Conservation (phyloP, 2,888 invertebrate genomes). For the Barypeithes pellucidus region DNA sequence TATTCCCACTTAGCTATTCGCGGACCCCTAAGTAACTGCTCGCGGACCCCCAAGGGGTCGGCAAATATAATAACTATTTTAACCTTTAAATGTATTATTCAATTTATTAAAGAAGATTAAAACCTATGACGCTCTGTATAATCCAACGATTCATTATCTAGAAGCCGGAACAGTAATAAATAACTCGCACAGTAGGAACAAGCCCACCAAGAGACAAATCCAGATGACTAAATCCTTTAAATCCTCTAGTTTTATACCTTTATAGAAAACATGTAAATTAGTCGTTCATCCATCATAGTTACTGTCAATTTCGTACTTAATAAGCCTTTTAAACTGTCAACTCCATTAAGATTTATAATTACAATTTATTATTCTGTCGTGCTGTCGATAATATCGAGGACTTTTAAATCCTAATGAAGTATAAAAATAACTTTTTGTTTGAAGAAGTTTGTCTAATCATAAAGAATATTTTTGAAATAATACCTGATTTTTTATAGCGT, state of each 20-base stretch:
- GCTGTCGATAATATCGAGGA: conserved; percentile 40
- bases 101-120: conserved; percentile 17
- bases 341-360: conserved; percentile 50
- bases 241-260: conserved; percentile 30
- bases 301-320: conserved; percentile 48
- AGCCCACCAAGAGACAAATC: conserved; percentile 6
- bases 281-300: conserved; percentile 50
- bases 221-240: conserved; percentile 21
- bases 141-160: conserved; percentile 12
- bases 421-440: conserved; percentile 14
- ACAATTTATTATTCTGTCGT: conserved; percentile 47
- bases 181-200: conserved; percentile 22
- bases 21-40: too few species aligned
- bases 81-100: not conserved
- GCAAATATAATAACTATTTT: not conserved
- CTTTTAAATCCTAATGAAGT: conserved; percentile 46
- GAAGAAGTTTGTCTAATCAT: not conserved
- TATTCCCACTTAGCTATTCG: too few species aligned
- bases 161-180: conserved; percentile 38
- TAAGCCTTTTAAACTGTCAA: conserved; percentile 50
- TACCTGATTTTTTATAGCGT: too few species aligned
- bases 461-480: too few species aligned
- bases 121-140: not conserved
- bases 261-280: conserved; percentile 45
- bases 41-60: too few species aligned